Conservation (phyloP, 2,888 invertebrate genomes). For the Agapetus fuscipes region DNA sequence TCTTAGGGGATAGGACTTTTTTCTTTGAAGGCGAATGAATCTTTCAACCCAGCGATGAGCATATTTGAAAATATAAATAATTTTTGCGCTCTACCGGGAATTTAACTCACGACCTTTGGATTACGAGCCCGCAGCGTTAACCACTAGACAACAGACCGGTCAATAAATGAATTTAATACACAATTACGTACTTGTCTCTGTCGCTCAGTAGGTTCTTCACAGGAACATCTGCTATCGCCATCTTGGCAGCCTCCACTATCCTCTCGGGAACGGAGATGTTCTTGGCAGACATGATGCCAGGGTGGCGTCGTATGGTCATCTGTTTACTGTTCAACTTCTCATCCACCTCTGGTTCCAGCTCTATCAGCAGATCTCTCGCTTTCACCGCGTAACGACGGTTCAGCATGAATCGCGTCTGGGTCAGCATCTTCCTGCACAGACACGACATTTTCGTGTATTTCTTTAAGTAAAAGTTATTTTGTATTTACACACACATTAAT, state of each 20-base stretch:
- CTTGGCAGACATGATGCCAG: conserved; percentile 52
- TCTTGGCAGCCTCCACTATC: conserved; percentile 47
- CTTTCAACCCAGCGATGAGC: too few relatives aligned
- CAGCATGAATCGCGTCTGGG: background rate
- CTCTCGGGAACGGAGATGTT: conserved; percentile 49
- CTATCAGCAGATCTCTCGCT: too few relatives aligned
- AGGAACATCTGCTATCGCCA: conserved; percentile 47
- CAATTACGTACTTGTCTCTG: too few relatives aligned
- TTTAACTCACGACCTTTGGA: too few relatives aligned
- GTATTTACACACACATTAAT: too few relatives aligned
- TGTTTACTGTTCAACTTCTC: conserved; percentile 41
- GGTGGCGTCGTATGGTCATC: conserved; percentile 60
- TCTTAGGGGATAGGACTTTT: too few relatives aligned
- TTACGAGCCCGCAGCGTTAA: too few relatives aligned
- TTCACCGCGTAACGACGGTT: conserved; percentile 7
- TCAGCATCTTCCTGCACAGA: background rate
- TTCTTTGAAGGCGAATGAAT: too few relatives aligned
- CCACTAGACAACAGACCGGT: too few relatives aligned
- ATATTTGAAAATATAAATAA: too few relatives aligned
- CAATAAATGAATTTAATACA: too few relatives aligned
- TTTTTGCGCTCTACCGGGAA: too few relatives aligned
- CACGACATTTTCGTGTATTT: background rate
- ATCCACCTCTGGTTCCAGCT: conserved; percentile 41
- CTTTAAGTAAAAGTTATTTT: background rate
- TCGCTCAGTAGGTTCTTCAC: conserved; percentile 46